phyloP scores from a whole-genome alignment of 30 jellyfish, hydroid and myxozoan genomes.

The Turritopsis rubra region DNA sequence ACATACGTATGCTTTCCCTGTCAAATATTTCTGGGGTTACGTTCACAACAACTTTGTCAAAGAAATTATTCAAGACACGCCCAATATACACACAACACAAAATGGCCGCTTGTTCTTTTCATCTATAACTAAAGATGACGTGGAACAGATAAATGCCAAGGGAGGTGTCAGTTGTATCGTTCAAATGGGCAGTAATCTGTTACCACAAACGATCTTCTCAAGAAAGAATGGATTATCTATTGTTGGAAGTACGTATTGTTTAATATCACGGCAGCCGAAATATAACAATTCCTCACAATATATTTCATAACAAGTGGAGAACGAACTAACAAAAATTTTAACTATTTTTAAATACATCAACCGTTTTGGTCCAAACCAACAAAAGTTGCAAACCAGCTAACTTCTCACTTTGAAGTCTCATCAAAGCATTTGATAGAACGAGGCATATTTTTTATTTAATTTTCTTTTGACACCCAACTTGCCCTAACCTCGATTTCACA shows the following conservation, averaged over 20 bases:
- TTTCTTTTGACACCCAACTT: not conserved
- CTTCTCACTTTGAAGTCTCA: no score
- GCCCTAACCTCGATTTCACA: no score
- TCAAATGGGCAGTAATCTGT: not conserved
- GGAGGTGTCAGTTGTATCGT: not conserved
- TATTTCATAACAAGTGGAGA: no score
- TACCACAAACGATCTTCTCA: not conserved
- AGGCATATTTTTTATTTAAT: no score
- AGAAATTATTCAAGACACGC: not conserved
- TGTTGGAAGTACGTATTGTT: not conserved
- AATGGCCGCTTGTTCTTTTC: not conserved
- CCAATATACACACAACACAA: not conserved
- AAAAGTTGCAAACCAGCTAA: no score
- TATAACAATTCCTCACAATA: not conserved
- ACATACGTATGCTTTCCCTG: slow-evolving; percentile 16
- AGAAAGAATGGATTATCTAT: not conserved
- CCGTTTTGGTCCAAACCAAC: no score
- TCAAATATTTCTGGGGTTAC: slow-evolving; percentile 14
- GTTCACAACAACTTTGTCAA: not conserved
- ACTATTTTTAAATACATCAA: no score
- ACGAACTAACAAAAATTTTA: no score
- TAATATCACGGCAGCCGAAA: not conserved
- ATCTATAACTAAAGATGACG: not conserved
- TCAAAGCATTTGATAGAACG: no score
- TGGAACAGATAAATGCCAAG: not conserved